Evolutionary conservation across 64 coral and sea anemone genomes (phyloP), one percentile per base, ranked within the genome.

Genomic region (Acropora yongei): DNA sequence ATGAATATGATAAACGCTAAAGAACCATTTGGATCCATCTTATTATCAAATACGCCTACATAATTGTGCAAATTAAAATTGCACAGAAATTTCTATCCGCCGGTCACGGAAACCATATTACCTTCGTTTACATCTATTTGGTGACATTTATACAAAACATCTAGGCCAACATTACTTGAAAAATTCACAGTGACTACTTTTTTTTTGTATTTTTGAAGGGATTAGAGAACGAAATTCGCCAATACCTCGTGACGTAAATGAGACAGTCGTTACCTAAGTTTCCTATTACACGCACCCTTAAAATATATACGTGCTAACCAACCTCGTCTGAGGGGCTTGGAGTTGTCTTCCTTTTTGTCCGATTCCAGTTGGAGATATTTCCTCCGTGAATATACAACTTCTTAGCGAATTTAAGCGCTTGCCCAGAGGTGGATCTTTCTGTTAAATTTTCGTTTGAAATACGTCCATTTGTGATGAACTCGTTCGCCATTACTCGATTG

Each of bases 301-400:
- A 30, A 30, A 30, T 30, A 30, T 30, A 30, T 30, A 30, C 30
- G 30, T 30, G 30, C 30, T 5, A 5, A 81, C 79, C 41, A 41
- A 96, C 95, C 92, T 96, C 95, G 48, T 96, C 95, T 0, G 82
- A 49, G 4, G 95, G 84, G 60, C 84, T 88, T 4, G 95, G 76
- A 1, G 93, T 89, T 2, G 88, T 91, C 79, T 96, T 96, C 41
- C 95, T 90, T 74, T 94, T 96, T 40, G 88, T 96, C 12, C 95
- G 83, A 63, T 94, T 96, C 95, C 95, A 96, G 18, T 96, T 93
- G 5, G 91, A 83, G 71, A 96, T 93, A 18, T 96, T 96, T 72
- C 95, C 95, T n/a, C 92, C 95, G 51, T 96, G 95, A 63, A 96
- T 91, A 45, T 86, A 91, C 42, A 96, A 78, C 45, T 83, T 96